Evolutionary conservation across 37 sponge, comb jelly and placozoan species (phyloP), one percentile per base, ranked within the genome.

Genomic region (Halichondria panicea): DNA sequence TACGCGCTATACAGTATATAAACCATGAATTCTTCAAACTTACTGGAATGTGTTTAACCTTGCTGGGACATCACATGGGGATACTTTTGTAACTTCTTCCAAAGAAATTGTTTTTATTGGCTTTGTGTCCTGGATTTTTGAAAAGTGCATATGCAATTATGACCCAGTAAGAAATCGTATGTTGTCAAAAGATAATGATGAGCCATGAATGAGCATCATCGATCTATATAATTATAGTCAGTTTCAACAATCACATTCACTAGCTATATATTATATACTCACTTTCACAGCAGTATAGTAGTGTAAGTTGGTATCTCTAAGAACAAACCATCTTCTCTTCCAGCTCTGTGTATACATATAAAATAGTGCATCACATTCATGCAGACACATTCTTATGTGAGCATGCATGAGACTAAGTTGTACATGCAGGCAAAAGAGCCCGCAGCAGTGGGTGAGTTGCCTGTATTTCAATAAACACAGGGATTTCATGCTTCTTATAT

Each of bases 301-400:
- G 22, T 61, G 28, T 1, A 81, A 34, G 15, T 81, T 24, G 6
- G 33, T 44, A 34, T 71, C 56, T 63, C 62, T 81, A 24, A 81
- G 65, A 2, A 81, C 81, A 71, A 81, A 81, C 81, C 81, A 81
- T 71, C 81, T 71, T 4, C 46, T 72, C 53, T 81, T 81, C 81
- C 81, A 81, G 22, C n/a, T 33, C 81, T 81, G 48, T 19, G 32
- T 43, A 2, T 13, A 15, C 35, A 19, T 11, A 7, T 24, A 9
- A 6, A 31, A 19, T 33, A 19, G 4, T 36, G 8, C n/a, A 60
- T 8, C 30, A 46, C 34, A 25, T 4, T 15, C 45, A 59, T 22
- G 27, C 3, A 60, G 7, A 60, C 64, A 43, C 33, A 70, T 46
- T 19, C 11, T 69, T 25, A 30, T 15, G 18, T 38, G 8, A 21